Conservation (phyloP, 1,140 invertebrate genomes). For the Lanistes nyassanus region DNA sequence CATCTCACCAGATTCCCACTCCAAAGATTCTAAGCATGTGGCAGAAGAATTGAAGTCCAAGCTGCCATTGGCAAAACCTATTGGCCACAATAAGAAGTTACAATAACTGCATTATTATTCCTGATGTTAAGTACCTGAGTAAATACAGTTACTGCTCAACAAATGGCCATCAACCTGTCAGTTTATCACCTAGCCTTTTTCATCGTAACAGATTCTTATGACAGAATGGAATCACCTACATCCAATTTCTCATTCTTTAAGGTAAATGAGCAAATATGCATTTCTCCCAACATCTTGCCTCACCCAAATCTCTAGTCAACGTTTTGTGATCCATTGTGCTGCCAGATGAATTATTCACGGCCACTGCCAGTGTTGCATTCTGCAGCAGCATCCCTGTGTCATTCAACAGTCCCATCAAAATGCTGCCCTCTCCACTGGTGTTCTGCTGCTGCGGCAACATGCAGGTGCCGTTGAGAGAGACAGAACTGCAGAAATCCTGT, state of each 20-base stretch:
- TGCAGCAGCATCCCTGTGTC: slow-evolving; percentile 47
- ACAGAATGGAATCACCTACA: no score
- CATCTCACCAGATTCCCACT: slow-evolving; percentile 43
- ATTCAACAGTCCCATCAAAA: slow-evolving; percentile 14
- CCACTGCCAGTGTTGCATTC: slow-evolving; percentile 54
- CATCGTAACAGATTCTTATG: no score
- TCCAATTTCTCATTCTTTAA: no score
- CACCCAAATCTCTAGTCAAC: slow-evolving; percentile 15
- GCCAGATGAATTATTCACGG: slow-evolving; percentile 22
- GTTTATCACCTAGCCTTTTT: no score
- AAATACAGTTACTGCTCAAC: no score
- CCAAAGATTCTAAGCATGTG: slow-evolving; percentile 26
- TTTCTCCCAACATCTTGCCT: slow-evolving; percentile 1
- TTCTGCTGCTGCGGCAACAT: slow-evolving; percentile 6
- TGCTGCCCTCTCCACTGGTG: not conserved
- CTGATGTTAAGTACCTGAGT: no score
- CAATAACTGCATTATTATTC: no score
- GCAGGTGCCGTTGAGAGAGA: slow-evolving; percentile 9
- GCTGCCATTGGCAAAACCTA: no score
- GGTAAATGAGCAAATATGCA: no score
- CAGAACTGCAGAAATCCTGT: not conserved
- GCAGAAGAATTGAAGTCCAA: not conserved
- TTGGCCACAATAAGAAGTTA: no score
- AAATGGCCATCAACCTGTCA: no score
- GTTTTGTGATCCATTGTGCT: slow-evolving; percentile 2